Evolutionary conservation across 2,113 vertebrate genomes (phyloP), one percentile per base, ranked within the genome.

Genomic region (Corydoras maculifer): DNA sequence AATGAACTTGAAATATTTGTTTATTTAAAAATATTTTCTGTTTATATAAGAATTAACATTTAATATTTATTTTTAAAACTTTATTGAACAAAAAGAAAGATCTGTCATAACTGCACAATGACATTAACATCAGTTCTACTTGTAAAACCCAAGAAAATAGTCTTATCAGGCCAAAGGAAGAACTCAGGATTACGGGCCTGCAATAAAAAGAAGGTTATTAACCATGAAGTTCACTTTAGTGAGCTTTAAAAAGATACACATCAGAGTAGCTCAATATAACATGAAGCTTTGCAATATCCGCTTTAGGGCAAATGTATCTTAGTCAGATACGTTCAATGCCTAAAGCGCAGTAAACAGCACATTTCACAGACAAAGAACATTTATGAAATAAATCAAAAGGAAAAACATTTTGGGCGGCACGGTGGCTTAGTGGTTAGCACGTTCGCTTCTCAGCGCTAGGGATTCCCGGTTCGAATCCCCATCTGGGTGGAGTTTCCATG

Each of bases 201-300:
- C 70, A 51, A 74, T 61, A 75, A 72, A 51, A 59, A 68, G 73
- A 35, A 50, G 49, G 62, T 75, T 67, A 79, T 73, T 70, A 69
- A 58, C 67, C 68, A 25, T 70, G 43, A 55, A 58, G 69, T 62
- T 65, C 60, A 35, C 8, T 65, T 58, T 54, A 35, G 48, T 58
- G 49, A 68, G 25, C 29, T 15, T 3, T 65, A 75, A 60, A 67
- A 25, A 59, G 15, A 49, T 43, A 15, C 29, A 54, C 15, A 65
- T 58, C 18, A 25, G 49, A 32, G 8, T 8, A 48, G 59, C 51
- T 43, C 61, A 58, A 48, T 62, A 53, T 7, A 68, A 61, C 31
- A 8, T 71, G 72, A 63, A 66, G 72, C 50, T 55, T 54, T 29
- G 58, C 30, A 43, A 50, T 49, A 4, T 54, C 18, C 13, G 25